Evolutionary conservation across 2,113 vertebrate species (phyloP), one percentile per base, ranked within the genome.

Genomic region (Pseudorasbora parva): DNA sequence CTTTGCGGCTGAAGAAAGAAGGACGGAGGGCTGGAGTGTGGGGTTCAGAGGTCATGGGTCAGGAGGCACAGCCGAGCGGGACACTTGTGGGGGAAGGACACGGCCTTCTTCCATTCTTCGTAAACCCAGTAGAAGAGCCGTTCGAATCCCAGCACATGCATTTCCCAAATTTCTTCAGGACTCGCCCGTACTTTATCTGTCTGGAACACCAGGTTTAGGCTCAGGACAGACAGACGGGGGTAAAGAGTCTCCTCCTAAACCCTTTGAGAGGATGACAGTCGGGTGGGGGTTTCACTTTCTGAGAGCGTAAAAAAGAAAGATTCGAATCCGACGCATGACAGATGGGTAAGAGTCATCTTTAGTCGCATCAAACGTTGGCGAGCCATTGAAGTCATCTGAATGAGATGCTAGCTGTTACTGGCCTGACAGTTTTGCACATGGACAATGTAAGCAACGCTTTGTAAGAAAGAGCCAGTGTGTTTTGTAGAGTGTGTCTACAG

Each of bases 41-140:
- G 87, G 81, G 81, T 82, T 69, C 57, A 64, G 60, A 84, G 93
- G 92, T 92, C 90, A 87, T 85, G 92, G 93, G 93, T 94, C 92
- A 93, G 90, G 89, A 93, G 92, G 90, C 90, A 91, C 88, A 57
- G 86, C 60, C 33, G 74, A 84, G 89, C 77, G 62, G 59, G 66
- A 79, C 82, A 71, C 73, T 77, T 85, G 75, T 73, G 86, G 89
- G 88, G 89, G 57, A 76, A 86, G 81, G 90, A 92, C 84, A 85
- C 88, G 76, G 76, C 68, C 60, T 71, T 71, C 72, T 47, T 56
- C 33, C 74, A 19, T 62, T 47, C 73, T 84, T 81, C 86, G 86
- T 91, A 93, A 92, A 64, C 91, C 88, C 91, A 89, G 91, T 88
- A 73, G 89, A 90, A 91, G 91, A 89, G 90, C 86, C 87, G 89